phyloP scores from a whole-genome alignment of 2,113 vertebrate genomes.

The western clawed frog (Xenopus tropicalis) region DNA sequence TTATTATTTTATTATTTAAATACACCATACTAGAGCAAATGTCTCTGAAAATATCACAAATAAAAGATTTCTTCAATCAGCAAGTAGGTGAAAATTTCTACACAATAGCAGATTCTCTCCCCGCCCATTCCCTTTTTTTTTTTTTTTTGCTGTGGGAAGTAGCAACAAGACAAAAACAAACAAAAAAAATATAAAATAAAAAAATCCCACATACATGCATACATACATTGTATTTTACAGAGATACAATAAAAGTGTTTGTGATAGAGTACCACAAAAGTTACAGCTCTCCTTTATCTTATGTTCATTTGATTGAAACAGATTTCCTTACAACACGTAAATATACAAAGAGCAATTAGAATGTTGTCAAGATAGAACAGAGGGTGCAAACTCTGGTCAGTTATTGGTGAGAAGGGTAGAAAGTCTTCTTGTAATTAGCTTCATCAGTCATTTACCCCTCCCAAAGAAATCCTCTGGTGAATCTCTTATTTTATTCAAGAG shows the following conservation, averaged over 20 bases:
- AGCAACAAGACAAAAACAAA: constrained; percentile 84
- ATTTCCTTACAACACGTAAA: constrained; percentile 98
- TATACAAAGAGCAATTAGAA: constrained; percentile 96
- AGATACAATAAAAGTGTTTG: constrained; percentile 96
- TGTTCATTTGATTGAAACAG: constrained; percentile 81
- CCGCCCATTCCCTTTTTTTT: constrained; percentile 65
- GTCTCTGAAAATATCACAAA: constrained; percentile 99
- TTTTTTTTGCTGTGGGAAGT: constrained; percentile 68
- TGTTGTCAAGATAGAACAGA: constrained; percentile 87
- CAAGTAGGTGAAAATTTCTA: constrained; percentile 92
- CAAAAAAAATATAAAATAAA: constrained; percentile 47
- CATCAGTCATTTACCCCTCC: constrained; percentile 72
- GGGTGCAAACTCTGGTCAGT: constrained; percentile 77
- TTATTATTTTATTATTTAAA: constrained; percentile 99
- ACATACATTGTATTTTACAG: constrained; percentile 98
- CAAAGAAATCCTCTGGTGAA: constrained; percentile 72
- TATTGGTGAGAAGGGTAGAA: constrained; percentile 86
- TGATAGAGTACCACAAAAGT: constrained; percentile 93
- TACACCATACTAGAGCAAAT: constrained; percentile 99
- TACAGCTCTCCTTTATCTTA: constrained; percentile 81
- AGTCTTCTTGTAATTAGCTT: constrained; percentile 86
- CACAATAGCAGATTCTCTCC: constrained; percentile 80
- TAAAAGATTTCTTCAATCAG: constrained; percentile 99
- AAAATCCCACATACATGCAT: constrained; percentile 90
- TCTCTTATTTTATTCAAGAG: constrained; percentile 68